These are phyloP conservation scores for Ochotona curzoniae DNA, from an alignment of 2,113 vertebrate species.

Conservation along the genomic window DNA sequence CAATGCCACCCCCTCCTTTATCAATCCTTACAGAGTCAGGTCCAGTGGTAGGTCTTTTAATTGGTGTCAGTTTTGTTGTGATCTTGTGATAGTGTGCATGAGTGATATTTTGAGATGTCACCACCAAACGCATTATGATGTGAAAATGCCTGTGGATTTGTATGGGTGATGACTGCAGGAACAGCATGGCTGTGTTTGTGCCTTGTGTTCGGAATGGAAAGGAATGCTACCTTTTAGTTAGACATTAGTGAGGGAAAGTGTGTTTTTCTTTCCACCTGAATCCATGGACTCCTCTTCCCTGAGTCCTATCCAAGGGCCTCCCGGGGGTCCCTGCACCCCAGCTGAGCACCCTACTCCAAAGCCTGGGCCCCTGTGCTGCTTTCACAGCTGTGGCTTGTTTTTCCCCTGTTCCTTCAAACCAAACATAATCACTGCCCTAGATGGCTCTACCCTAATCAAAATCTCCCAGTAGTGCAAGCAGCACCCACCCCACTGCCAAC, in stretches of 20 bases:
- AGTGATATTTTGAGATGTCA: background rate
- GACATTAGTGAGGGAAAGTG: background rate
- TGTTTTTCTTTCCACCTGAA: background rate
- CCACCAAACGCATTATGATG: background rate
- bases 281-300: background rate
- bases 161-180: background rate
- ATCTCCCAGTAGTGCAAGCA: background rate
- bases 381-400: background rate
- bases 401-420: background rate
- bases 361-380: background rate
- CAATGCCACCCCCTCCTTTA: too few relatives aligned
- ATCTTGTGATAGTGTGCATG: background rate
- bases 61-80: background rate
- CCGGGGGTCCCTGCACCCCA: background rate
- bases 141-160: background rate
- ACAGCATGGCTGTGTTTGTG: background rate
- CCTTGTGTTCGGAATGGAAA: background rate
- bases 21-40: background rate
- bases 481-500: background rate
- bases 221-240: background rate
- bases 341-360: background rate
- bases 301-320: background rate
- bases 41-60: background rate
- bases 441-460: fast-evolving
- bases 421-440: background rate